Evolutionary conservation across 2,888 invertebrate genomes (phyloP), one percentile per base, ranked within the genome.

Genomic region (Ennomos fuscantarius): DNA sequence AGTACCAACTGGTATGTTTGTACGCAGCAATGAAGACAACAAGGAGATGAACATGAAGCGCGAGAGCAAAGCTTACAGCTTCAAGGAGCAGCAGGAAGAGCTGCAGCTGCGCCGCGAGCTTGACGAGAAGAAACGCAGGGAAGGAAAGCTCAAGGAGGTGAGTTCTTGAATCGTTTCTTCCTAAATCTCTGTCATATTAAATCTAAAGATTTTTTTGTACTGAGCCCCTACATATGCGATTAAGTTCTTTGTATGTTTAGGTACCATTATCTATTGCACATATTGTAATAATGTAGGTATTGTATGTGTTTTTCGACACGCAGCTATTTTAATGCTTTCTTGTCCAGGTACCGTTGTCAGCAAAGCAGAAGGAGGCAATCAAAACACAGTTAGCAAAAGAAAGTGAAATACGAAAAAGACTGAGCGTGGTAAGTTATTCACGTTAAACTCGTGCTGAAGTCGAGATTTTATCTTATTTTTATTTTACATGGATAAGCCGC

Each of bases 51-150:
- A 99, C 73, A 93, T 99, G 82, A 98, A 97, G 84, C 94, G 99
- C 11, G 99, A 99, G 83, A 99, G 98, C 84, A 99, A 99, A 87
- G 97, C 96, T 1, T 99, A 99, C 84, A 98, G 98, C 62, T 99
- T 97, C 84, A 97, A 98, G 79, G 99, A 99, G 62, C 99, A 99
- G 82, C 93, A 98, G 76, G 99, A 99, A 76, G 99, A 99, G 82
- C 84, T 98, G 68, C 97, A 99, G 78, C 90, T 99, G 51, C 93
- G 97, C n/a, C 95, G 97, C 60, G 99, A 99, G 87, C 89, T 99
- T 13, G 98, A 98, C 70, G 98, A 98, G 71, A 98, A 98, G 84
- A 95, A 95, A 51, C 94, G 95, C 32, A 94, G 94, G 57, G 96
- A 97, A 73, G 97, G 97, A 0, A 97, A 96, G 82, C 84, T 95